These are phyloP conservation scores for Falco naumanni DNA, from an alignment of 2,797 vertebrate genomes.

Conservation along the genomic window DNA sequence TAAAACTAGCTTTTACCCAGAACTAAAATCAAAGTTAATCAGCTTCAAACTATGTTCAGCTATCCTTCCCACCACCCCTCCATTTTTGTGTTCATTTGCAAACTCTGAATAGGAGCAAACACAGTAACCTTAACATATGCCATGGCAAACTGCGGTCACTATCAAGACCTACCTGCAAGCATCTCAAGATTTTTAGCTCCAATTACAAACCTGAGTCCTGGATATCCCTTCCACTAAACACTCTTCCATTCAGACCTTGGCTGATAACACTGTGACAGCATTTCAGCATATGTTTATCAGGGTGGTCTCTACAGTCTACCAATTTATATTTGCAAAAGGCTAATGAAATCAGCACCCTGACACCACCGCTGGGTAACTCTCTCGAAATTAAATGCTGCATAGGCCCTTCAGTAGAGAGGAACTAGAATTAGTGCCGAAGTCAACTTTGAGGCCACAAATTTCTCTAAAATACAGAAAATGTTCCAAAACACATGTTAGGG, in stretches of 20 bases:
- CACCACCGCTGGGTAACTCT: fast-evolving
- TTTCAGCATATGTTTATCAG: not conserved
- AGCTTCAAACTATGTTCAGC: not conserved
- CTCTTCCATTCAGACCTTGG: not conserved
- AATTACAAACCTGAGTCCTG: not conserved
- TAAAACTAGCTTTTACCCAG: not conserved
- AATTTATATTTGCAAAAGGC: not conserved
- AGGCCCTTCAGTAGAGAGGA: not conserved
- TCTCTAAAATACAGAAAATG: not conserved
- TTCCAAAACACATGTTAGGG: not conserved
- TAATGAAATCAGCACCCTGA: not conserved
- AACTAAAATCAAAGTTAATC: not conserved
- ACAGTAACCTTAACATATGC: not conserved
- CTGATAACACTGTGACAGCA: not conserved
- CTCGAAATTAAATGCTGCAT: not conserved
- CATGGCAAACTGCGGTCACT: fast-evolving
- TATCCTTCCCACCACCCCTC: not conserved
- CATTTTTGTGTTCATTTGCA: not conserved
- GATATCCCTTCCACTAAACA: not conserved
- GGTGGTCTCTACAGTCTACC: not conserved
- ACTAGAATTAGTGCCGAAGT: not conserved
- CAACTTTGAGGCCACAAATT: not conserved
- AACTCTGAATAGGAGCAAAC: not conserved
- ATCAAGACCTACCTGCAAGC: not conserved
- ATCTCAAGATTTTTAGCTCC: not conserved